phyloP scores from a whole-genome alignment of 2,797 vertebrate genomes.

The Pangasius djambal region DNA sequence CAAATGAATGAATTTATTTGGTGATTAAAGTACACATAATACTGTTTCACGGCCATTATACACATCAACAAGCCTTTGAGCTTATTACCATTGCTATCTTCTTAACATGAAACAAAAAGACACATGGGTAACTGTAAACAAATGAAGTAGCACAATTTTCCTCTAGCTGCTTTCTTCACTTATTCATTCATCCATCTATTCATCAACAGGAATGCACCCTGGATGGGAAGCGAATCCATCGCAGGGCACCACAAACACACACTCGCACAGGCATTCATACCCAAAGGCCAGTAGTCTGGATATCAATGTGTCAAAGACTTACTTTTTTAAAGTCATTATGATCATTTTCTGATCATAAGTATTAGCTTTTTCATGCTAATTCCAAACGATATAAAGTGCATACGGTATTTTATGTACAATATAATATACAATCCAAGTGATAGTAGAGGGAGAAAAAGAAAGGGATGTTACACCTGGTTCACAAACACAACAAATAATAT shows the following conservation, averaged over 20 bases:
- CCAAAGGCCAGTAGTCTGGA: background rate
- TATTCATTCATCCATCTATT: background rate
- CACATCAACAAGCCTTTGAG: background rate
- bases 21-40: background rate
- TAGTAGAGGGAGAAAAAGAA: background rate
- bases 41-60: background rate
- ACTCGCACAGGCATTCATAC: background rate
- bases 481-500: background rate
- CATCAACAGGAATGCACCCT: background rate
- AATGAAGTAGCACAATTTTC: background rate
- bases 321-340: background rate
- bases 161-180: background rate
- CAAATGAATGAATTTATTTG: constrained; percentile 4
- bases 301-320: background rate
- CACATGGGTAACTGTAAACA: background rate
- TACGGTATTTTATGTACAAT: background rate
- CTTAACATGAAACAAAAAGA: background rate
- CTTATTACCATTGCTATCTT: background rate
- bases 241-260: background rate
- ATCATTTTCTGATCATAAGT: background rate
- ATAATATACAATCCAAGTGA: background rate
- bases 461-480: background rate
- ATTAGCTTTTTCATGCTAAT: background rate
- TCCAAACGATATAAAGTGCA: background rate
- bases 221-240: background rate